A percentile compares a stretch with the other conserved stretches of the same genome.
phyloP scores from a whole-genome alignment of 2,888 invertebrate species.

The Caenorhabditis afra region DNA sequence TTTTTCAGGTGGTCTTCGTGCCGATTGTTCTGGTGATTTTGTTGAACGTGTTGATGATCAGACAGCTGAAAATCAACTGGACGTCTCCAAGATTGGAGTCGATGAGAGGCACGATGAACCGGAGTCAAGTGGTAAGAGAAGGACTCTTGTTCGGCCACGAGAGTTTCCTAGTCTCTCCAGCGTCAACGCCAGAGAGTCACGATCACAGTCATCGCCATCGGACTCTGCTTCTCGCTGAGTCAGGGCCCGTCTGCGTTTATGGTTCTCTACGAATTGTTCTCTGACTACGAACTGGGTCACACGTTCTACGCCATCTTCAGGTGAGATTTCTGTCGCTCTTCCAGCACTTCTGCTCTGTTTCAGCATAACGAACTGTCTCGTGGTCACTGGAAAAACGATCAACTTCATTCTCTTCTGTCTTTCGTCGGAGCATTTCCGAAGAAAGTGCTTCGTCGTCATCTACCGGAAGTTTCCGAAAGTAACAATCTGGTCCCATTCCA shows the following conservation, averaged over 20 bases:
- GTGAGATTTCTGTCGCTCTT: conserved; percentile 12
- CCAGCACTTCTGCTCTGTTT: conserved; percentile 21
- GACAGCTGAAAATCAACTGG: conserved; percentile 69
- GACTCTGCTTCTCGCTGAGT: conserved; percentile 76
- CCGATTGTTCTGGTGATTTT: conserved; percentile 76
- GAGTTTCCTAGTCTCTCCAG: conserved; percentile 57
- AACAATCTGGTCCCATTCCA: not conserved
- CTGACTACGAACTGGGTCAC: conserved; percentile 63
- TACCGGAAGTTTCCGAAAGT: conserved; percentile 76
- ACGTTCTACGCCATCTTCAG: conserved; percentile 66
- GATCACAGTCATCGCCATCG: conserved; percentile 77
- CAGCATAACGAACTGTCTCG: conserved; percentile 77
- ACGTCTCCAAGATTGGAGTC: conserved; percentile 58
- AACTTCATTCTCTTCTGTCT: conserved; percentile 79
- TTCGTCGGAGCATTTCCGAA: conserved; percentile 77
- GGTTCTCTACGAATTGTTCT: conserved; percentile 75
- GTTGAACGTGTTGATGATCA: conserved; percentile 74
- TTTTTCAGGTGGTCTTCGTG: conserved; percentile 72
- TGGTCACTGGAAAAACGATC: conserved; percentile 78
- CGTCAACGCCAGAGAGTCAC: conserved; percentile 72
- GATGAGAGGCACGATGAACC: conserved; percentile 56
- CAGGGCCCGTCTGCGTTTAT: conserved; percentile 80
- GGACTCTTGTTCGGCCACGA: not conserved
- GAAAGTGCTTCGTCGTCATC: conserved; percentile 74
- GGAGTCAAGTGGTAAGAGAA: conserved; percentile 58